These are phyloP conservation scores for Nyctalus aviator DNA, from an alignment of 2,797 vertebrate genomes.

Conservation along the genomic window DNA sequence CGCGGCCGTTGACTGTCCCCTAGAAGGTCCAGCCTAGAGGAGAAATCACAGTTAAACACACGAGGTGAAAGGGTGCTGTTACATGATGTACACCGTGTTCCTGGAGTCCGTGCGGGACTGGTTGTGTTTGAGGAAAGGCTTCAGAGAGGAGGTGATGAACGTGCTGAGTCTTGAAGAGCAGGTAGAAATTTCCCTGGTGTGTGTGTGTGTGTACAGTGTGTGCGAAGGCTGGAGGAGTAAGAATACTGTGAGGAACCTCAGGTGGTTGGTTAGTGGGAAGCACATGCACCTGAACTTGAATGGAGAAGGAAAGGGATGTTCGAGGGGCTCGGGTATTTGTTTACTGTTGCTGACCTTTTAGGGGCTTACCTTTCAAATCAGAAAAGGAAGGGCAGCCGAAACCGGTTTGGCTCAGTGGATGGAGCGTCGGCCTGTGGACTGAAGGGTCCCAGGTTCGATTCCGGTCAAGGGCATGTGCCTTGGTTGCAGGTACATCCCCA, in stretches of 20 bases:
- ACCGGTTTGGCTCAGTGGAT: no score
- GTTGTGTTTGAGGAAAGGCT: background rate
- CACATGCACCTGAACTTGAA: background rate
- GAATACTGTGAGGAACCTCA: background rate
- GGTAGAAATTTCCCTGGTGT: background rate
- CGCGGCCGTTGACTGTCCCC: background rate
- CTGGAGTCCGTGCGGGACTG: background rate
- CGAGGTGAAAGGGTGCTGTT: background rate
- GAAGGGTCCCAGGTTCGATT: no score
- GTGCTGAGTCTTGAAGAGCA: slow-evolving; percentile 6
- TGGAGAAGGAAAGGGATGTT: background rate
- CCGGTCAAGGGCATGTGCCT: no score
- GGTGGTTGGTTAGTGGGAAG: background rate
- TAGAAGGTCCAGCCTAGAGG: background rate
- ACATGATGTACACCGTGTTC: background rate
- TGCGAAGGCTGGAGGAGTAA: no score
- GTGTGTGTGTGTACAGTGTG: no score
- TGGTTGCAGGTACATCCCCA: no score
- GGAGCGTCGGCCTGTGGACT: no score
- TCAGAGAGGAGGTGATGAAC: background rate
- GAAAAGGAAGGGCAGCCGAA: background rate
- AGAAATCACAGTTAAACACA: background rate
- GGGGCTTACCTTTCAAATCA: background rate
- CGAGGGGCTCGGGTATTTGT: background rate
- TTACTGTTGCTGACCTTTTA: background rate